Conservation (phyloP, 2,797 vertebrate genomes). For the Crocodylus rhombifer region DNA sequence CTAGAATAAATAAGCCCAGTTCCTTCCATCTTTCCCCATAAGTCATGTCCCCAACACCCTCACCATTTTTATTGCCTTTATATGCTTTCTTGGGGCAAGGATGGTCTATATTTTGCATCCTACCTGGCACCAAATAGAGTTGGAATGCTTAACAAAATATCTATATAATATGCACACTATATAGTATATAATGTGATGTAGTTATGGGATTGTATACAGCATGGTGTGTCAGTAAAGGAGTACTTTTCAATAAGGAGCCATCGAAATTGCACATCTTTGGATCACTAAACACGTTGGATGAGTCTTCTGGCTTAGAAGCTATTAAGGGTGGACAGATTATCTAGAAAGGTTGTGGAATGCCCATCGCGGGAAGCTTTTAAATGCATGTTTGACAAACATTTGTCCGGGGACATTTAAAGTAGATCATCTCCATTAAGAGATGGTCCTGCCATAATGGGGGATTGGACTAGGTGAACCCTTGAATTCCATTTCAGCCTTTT, state of each 20-base stretch:
- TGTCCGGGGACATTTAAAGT: too few relatives aligned
- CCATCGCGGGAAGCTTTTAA: too few relatives aligned
- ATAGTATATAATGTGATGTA: not conserved
- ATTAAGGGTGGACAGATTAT: not conserved
- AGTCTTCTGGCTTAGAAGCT: not conserved
- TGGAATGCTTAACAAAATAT: conserved; percentile 1
- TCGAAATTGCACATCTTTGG: not conserved
- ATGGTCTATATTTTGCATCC: conserved; percentile 8
- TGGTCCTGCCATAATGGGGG: too few relatives aligned
- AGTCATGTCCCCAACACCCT: too few relatives aligned
- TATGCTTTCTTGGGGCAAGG: not conserved
- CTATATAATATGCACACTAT: not conserved
- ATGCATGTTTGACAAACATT: too few relatives aligned
- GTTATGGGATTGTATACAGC: not conserved
- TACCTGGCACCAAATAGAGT: conserved; percentile 26
- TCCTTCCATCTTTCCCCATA: too few relatives aligned
- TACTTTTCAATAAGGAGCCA: not conserved
- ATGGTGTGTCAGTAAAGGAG: not conserved
- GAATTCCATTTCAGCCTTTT: too few relatives aligned
- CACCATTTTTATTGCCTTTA: not conserved
- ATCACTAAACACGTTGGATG: not conserved
- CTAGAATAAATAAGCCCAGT: too few relatives aligned
- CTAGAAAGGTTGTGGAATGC: too few relatives aligned
- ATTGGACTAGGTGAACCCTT: too few relatives aligned
- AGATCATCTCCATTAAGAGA: too few relatives aligned